Evolutionary conservation across 2,797 vertebrate genomes (phyloP).

Genomic region (Morelia viridis): DNA sequence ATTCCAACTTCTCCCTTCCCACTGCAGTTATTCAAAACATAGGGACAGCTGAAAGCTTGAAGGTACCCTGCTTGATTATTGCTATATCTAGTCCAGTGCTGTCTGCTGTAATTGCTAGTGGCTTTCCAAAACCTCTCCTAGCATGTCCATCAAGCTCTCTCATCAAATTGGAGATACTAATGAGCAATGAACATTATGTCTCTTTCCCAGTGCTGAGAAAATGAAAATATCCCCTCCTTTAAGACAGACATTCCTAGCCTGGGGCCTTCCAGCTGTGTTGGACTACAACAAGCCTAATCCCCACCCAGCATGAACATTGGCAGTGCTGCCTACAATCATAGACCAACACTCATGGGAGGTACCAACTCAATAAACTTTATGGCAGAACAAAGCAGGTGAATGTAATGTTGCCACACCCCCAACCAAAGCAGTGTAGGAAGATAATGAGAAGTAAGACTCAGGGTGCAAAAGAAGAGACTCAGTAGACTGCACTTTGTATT

Average conservation of each 20-base stretch:
- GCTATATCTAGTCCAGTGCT: background rate
- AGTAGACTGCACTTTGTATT: background rate
- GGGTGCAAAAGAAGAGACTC: background rate
- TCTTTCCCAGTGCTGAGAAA: background rate
- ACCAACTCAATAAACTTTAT: background rate
- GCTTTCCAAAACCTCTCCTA: background rate
- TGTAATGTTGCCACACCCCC: background rate
- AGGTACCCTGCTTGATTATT: background rate
- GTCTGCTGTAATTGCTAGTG: background rate
- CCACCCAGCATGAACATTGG: background rate
- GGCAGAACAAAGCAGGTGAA: background rate
- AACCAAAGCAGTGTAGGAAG: background rate
- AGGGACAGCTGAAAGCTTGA: background rate
- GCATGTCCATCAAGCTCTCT: background rate
- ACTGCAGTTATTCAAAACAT: background rate
- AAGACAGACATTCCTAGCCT: background rate
- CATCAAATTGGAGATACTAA: background rate
- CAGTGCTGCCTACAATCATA: background rate
- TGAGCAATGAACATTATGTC: background rate
- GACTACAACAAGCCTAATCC: background rate
- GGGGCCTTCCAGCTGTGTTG: background rate
- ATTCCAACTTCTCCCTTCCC: background rate
- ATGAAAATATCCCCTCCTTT: background rate
- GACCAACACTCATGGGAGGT: background rate
- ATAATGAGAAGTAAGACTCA: background rate